phyloP scores from a whole-genome alignment of 2,797 vertebrate species.

The Hemitrygon akajei region DNA sequence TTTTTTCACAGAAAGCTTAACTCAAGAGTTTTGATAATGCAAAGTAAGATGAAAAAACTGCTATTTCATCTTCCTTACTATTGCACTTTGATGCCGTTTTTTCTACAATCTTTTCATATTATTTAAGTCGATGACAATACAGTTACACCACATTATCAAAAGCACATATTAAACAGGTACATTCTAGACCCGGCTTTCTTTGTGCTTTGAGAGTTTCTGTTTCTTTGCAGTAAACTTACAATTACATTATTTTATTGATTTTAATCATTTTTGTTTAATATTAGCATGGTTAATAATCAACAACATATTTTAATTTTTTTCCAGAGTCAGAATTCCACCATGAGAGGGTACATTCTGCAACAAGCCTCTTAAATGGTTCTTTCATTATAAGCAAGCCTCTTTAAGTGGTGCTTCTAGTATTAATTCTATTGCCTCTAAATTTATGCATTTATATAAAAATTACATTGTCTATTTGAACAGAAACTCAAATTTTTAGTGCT shows the following conservation, averaged over 20 bases:
- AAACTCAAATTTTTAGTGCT: background rate
- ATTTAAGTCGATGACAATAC: background rate
- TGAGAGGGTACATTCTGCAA: conserved; percentile 68
- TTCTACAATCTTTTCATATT: background rate
- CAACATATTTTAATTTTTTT: conserved; percentile 29
- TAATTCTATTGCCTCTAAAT: background rate
- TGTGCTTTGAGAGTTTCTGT: background rate
- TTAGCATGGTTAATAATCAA: background rate
- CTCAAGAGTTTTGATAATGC: no score
- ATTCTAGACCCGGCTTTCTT: background rate
- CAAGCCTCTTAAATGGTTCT: background rate
- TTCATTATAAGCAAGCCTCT: no score
- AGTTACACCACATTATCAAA: background rate
- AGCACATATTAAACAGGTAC: no score
- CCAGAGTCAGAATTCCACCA: conserved; percentile 59
- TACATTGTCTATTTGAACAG: background rate
- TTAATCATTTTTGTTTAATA: background rate
- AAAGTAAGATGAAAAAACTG: background rate
- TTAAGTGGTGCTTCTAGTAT: background rate
- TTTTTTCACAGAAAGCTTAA: background rate
- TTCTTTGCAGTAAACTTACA: background rate
- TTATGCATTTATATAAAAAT: background rate
- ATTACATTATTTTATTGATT: background rate
- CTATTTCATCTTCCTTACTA: background rate
- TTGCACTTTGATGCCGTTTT: background rate